Percentiles rank a stretch among this genome's conserved stretches.
Evolutionary conservation across 2,113 vertebrate species (phyloP).

Genomic region (Thalassoma bifasciatum): DNA sequence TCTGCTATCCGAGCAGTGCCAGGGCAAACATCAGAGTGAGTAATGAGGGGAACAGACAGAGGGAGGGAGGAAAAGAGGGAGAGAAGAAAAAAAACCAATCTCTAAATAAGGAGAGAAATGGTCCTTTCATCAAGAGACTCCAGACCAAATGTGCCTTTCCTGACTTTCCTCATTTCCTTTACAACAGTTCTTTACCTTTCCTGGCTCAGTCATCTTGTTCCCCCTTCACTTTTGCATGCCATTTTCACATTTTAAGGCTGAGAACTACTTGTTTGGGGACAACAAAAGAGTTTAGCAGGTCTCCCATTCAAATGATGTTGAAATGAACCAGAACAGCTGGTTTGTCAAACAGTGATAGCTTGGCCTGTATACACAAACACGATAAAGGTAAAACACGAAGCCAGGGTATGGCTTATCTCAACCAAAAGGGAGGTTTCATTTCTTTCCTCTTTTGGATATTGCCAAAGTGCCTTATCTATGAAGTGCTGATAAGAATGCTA

Average conservation of each 20-base stretch:
- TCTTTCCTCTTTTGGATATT: constrained; percentile 17
- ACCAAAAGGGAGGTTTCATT: not conserved
- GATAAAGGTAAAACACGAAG: constrained; percentile 2
- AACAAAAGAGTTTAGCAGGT: constrained; percentile 19
- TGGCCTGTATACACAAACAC: constrained; percentile 3
- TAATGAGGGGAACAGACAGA: constrained; percentile 55
- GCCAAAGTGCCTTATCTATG: not conserved
- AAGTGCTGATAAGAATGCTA: constrained; percentile 8
- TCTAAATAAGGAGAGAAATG: constrained; percentile 63
- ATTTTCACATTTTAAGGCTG: constrained; percentile 6
- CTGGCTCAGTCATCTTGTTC: not conserved
- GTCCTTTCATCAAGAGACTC: constrained; percentile 57
- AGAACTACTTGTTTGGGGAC: not conserved
- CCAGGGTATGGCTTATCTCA: constrained; percentile 16
- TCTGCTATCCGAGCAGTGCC: constrained; percentile 50
- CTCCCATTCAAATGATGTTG: constrained; percentile 16
- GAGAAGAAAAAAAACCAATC: constrained; percentile 59
- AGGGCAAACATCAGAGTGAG: constrained; percentile 66
- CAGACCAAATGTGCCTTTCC: constrained; percentile 46
- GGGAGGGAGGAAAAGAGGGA: constrained; percentile 42
- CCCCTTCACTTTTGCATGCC: not conserved
- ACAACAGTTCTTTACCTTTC: not conserved
- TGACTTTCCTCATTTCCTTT: constrained; percentile 44
- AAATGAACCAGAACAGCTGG: constrained; percentile 15
- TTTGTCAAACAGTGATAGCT: not conserved